Evolutionary conservation across 1,140 invertebrate genomes (phyloP).

Genomic region (Probaryconus sp.): DNA sequence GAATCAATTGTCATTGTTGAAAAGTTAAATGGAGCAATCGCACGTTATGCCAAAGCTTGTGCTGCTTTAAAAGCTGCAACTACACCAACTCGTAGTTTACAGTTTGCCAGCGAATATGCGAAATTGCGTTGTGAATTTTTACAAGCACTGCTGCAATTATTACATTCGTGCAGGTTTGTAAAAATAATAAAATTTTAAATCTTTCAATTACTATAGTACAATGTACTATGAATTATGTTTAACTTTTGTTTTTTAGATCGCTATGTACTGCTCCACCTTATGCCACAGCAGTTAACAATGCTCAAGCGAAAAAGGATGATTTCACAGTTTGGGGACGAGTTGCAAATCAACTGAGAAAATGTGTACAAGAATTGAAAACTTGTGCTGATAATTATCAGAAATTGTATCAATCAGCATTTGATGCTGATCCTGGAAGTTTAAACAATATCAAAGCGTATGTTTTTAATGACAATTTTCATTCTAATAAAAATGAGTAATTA

Average conservation of each 20-base stretch:
- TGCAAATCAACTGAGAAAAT: slow-evolving; percentile 88
- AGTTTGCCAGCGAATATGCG: slow-evolving; percentile 89
- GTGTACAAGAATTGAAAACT: slow-evolving; percentile 84
- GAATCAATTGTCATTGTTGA: slow-evolving; percentile 76
- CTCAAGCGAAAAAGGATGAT: slow-evolving; percentile 87
- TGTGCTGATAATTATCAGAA: slow-evolving; percentile 88
- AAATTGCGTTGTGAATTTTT: slow-evolving; percentile 87
- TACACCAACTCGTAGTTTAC: slow-evolving; percentile 82
- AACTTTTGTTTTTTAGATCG: slow-evolving; percentile 76
- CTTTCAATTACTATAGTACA: too few species aligned
- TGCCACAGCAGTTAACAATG: slow-evolving; percentile 91
- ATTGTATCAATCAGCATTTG: slow-evolving; percentile 94
- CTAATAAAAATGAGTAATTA: slow-evolving; percentile 3
- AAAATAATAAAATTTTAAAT: slow-evolving; percentile 1
- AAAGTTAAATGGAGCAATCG: slow-evolving; percentile 81
- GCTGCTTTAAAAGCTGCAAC: slow-evolving; percentile 86
- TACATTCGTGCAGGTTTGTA: slow-evolving; percentile 82
- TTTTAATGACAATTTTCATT: slow-evolving; percentile 64
- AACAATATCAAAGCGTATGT: slow-evolving; percentile 86
- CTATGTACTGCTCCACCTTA: slow-evolving; percentile 94
- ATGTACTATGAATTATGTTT: slow-evolving; percentile 12
- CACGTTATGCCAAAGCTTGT: slow-evolving; percentile 82
- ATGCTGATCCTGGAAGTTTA: slow-evolving; percentile 92
- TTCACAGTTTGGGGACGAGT: slow-evolving; percentile 90
- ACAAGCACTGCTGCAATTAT: slow-evolving; percentile 85